Percentiles rank a stretch among this genome's conserved stretches.
These are phyloP conservation scores for Trichacis sp. DNA, from an alignment of 2,888 invertebrate genomes.

Conservation along the genomic window DNA sequence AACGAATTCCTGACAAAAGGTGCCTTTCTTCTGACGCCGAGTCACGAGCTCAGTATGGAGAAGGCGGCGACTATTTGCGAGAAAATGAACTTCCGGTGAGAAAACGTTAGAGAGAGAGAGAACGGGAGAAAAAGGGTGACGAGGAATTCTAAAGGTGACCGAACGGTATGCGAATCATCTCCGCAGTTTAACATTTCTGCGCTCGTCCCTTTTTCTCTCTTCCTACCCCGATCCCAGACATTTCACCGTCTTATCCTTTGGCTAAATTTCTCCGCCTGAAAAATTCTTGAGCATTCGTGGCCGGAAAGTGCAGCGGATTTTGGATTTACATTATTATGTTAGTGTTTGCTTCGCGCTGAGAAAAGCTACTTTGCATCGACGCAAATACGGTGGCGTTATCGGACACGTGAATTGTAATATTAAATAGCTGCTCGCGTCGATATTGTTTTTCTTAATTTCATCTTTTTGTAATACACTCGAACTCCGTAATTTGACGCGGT, in stretches of 20 bases:
- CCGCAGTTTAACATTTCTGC: slow-evolving; percentile 33
- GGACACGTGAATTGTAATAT: not conserved
- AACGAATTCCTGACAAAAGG: slow-evolving; percentile 84
- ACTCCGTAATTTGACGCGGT: no score
- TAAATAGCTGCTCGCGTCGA: no score
- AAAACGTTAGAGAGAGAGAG: slow-evolving; percentile 17
- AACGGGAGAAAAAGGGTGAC: slow-evolving; percentile 7
- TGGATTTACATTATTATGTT: not conserved
- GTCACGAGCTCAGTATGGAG: slow-evolving; percentile 87
- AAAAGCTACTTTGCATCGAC: not conserved
- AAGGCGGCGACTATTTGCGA: slow-evolving; percentile 88
- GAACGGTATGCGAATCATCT: slow-evolving; percentile 23
- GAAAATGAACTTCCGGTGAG: slow-evolving; percentile 81
- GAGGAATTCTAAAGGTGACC: slow-evolving; percentile 25
- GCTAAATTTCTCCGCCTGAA: slow-evolving; percentile 26
- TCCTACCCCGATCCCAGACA: slow-evolving; percentile 1
- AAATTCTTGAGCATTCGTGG: not conserved
- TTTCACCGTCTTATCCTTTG: slow-evolving; percentile 11
- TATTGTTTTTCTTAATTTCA: no score
- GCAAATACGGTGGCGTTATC: no score
- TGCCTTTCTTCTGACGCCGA: slow-evolving; percentile 87
- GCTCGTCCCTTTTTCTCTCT: slow-evolving; percentile 14
- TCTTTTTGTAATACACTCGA: no score
- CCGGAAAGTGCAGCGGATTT: slow-evolving; percentile 23
- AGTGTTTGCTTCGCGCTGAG: not conserved